Evolutionary conservation across 1,140 invertebrate species (phyloP).

Genomic region (Eufriesea mexicana): DNA sequence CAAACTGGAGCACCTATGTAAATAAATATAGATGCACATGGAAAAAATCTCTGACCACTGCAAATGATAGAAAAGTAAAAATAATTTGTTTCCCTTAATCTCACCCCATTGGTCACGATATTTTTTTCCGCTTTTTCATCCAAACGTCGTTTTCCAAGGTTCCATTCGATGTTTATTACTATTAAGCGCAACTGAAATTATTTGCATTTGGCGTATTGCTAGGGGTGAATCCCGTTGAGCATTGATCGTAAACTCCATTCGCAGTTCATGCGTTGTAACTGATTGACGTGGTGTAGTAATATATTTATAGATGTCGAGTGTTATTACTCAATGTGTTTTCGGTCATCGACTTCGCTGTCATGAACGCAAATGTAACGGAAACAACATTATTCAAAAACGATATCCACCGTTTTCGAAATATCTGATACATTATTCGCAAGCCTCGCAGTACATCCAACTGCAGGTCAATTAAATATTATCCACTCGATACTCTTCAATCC

Average conservation of each 20-base stretch:
- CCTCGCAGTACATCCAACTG: not conserved
- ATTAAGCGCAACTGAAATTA: not conserved
- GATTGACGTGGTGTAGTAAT: constrained; percentile 13
- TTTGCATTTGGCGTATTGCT: not conserved
- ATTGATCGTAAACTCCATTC: not conserved
- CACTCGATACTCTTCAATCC: not conserved
- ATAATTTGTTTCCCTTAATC: too few species aligned
- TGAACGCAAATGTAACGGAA: not conserved
- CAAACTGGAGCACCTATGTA: too few species aligned
- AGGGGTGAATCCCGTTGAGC: not conserved
- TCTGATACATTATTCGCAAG: not conserved
- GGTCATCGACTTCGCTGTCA: constrained; percentile 1
- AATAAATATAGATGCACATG: too few species aligned
- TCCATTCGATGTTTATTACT: not conserved
- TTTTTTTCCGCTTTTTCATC: too few species aligned
- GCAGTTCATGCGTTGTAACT: not conserved
- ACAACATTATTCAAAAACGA: constrained; percentile 10
- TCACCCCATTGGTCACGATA: too few species aligned
- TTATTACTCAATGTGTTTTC: not conserved
- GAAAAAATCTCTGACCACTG: too few species aligned
- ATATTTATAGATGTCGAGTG: not conserved
- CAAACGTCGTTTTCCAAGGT: too few species aligned
- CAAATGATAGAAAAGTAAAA: too few species aligned
- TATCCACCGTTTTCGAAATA: not conserved
- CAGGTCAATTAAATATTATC: not conserved